Evolutionary conservation across 2,113 vertebrate genomes (phyloP).

Genomic region (Syngnathus scovelli): DNA sequence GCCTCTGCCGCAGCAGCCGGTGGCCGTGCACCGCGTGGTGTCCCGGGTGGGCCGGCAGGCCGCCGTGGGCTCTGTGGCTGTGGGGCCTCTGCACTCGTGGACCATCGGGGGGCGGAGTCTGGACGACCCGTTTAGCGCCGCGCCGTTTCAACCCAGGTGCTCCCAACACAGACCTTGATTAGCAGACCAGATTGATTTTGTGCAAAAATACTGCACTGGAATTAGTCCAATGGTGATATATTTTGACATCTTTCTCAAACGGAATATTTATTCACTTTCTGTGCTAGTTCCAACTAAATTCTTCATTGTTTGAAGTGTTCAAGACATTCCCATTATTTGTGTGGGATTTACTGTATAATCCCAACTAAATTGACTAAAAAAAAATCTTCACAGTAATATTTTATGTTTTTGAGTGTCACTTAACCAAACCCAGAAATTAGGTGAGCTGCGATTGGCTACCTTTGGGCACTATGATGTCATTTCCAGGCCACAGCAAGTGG

Average conservation of each 20-base stretch:
- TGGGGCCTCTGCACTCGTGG: conserved; percentile 81
- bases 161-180: conserved; percentile 66
- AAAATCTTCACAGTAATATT: no score
- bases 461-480: no score
- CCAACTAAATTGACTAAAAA: no score
- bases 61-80: conserved; percentile 80
- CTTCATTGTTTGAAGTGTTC: no score
- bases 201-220: neutral
- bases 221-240: neutral
- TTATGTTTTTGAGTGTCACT: no score
- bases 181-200: neutral
- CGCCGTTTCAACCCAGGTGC: conserved; percentile 81
- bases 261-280: no score
- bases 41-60: conserved; percentile 81
- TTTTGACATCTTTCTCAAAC: neutral
- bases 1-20: conserved; percentile 76
- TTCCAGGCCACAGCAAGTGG: no score
- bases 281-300: no score
- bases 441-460: no score
- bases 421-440: no score
- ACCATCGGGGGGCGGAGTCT: conserved; percentile 72
- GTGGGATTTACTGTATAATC: no score
- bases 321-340: no score
- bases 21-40: conserved; percentile 87
- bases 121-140: conserved; percentile 78